A percentile compares a stretch with the other conserved stretches of the same genome.
These are phyloP conservation scores for Drosophila bocqueti DNA, from an alignment of 1,140 invertebrate genomes.

Conservation along the genomic window DNA sequence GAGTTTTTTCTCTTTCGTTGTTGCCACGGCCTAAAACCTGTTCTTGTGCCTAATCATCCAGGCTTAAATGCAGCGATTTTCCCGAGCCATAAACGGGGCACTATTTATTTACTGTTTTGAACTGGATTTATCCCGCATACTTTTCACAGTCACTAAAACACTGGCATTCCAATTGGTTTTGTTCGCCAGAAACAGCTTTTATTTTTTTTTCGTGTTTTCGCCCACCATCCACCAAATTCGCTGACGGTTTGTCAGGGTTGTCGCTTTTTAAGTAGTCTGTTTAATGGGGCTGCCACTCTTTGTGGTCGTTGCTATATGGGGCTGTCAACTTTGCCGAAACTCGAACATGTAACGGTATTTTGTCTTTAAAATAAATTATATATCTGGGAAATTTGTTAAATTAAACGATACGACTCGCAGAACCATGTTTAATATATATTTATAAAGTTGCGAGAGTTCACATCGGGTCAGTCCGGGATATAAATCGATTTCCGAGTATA, in stretches of 20 bases:
- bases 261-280: not conserved
- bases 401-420: not conserved
- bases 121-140: constrained; percentile 38
- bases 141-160: constrained; percentile 54
- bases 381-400: too few relatives aligned
- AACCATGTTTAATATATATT: not conserved
- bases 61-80: constrained; percentile 31
- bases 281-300: not conserved
- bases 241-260: constrained; percentile 11
- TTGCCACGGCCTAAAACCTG: constrained; percentile 77
- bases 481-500: not conserved
- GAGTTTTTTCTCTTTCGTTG: constrained; percentile 63
- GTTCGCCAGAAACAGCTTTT: constrained; percentile 46
- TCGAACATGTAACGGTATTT: not conserved
- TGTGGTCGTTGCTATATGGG: not conserved
- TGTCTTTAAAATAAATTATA: too few relatives aligned
- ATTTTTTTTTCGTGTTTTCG: constrained; percentile 44
- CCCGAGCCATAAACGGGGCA: constrained; percentile 2
- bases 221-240: constrained; percentile 43
- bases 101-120: constrained; percentile 7
- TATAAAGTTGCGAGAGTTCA: not conserved
- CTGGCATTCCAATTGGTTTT: constrained; percentile 59
- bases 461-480: not conserved
- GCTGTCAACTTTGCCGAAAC: not conserved
- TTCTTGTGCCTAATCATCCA: constrained; percentile 70